These are phyloP conservation scores for Apamea epomidion DNA, from an alignment of 2,888 invertebrate genomes.

Conservation along the genomic window DNA sequence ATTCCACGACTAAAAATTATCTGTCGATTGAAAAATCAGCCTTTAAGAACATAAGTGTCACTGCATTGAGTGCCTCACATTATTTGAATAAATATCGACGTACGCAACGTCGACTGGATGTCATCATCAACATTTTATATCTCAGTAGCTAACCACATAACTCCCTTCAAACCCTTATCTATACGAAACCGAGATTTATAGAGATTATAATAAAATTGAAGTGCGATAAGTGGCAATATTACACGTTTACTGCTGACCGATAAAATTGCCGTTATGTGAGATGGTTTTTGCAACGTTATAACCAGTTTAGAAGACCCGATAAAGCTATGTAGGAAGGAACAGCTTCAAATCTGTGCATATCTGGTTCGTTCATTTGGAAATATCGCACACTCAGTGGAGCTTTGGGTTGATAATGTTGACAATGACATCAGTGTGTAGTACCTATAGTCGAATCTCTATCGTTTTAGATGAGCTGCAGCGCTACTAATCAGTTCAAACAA, in stretches of 20 bases:
- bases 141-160: background rate
- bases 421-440: background rate
- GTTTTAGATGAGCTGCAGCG: background rate
- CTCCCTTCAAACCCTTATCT: constrained; percentile 1
- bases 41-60: background rate
- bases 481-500: background rate
- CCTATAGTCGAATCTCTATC: background rate
- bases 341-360: constrained; percentile 28
- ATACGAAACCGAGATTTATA: constrained; percentile 25
- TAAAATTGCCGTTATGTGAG: constrained; percentile 23
- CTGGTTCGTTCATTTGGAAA: constrained; percentile 23
- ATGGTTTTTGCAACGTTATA: background rate
- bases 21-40: too few species aligned
- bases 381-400: background rate
- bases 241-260: constrained; percentile 31
- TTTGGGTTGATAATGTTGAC: background rate
- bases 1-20: too few species aligned
- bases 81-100: background rate
- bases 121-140: background rate
- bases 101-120: background rate
- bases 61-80: background rate
- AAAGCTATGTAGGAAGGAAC: background rate
- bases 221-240: constrained; percentile 25
- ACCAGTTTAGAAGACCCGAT: constrained; percentile 4
- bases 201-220: constrained; percentile 16